Percentiles rank a stretch among this genome's conserved stretches.
These are phyloP conservation scores for Cinclus cinclus DNA, from an alignment of 2,113 vertebrate genomes.

Conservation along the genomic window DNA sequence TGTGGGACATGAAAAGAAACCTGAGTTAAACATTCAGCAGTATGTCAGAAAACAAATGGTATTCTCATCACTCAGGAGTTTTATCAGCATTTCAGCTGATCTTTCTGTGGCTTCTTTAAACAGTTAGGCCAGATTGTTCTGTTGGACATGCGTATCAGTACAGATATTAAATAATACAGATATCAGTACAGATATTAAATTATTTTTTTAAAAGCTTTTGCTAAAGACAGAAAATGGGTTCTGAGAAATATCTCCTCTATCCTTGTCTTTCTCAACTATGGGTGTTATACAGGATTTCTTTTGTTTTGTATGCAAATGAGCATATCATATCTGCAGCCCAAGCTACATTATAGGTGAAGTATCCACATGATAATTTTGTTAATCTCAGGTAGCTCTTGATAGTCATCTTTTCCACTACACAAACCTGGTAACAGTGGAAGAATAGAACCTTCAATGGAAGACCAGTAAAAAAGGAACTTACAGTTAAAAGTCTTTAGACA, in stretches of 20 bases:
- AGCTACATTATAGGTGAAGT: not conserved
- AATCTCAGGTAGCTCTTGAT: not conserved
- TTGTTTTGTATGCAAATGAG: not conserved
- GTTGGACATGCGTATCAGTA: not conserved
- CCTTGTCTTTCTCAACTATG: not conserved
- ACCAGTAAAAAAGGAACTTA: not conserved
- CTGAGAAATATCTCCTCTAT: not conserved
- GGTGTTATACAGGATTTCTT: not conserved
- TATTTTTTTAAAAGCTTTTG: not conserved
- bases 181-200: not conserved
- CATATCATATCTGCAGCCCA: not conserved
- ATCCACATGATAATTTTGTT: not conserved
- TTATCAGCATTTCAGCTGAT: slow-evolving; percentile 7
- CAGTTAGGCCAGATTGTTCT: not conserved
- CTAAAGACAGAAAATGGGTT: not conserved
- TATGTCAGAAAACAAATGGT: slow-evolving; percentile 3
- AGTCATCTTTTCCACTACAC: not conserved
- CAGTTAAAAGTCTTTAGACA: not conserved
- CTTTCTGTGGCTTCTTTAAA: slow-evolving; percentile 13
- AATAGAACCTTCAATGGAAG: not conserved
- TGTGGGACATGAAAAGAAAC: slow-evolving; percentile 33
- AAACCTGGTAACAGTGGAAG: not conserved
- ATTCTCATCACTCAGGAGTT: not conserved
- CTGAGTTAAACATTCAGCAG: not conserved
- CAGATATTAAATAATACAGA: not conserved